Percentiles rank a stretch among this genome's conserved stretches.
Conservation (phyloP, 2,888 invertebrate genomes). For the Tribolium freemani region DNA sequence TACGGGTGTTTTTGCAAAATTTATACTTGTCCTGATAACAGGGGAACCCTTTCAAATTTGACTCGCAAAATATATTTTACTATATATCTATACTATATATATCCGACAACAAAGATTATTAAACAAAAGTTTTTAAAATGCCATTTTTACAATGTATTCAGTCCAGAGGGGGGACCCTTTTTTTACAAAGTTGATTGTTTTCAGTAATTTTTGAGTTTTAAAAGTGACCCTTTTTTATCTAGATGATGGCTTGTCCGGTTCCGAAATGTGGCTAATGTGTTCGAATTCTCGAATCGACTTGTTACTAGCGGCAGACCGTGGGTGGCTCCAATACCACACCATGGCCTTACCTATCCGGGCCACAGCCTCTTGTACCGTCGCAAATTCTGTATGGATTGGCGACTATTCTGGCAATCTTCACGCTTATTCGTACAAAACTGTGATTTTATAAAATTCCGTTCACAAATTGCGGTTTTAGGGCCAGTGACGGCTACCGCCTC, state of each 20-base stretch:
- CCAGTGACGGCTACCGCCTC: slow-evolving; percentile 71
- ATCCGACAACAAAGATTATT: no score
- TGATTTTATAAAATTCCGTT: background rate
- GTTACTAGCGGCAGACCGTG: slow-evolving; percentile 70
- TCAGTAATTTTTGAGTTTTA: no score
- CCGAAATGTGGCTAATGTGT: slow-evolving; percentile 84
- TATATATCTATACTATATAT: no score
- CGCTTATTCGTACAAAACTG: slow-evolving; percentile 77
- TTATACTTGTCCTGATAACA: no score
- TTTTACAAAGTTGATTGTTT: no score
- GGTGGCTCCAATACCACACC: slow-evolving; percentile 75
- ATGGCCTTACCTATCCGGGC: slow-evolving; percentile 73
- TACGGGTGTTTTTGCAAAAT: no score
- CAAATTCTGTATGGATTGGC: slow-evolving; percentile 88
- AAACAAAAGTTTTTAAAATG: no score
- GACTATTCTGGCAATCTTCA: slow-evolving; percentile 89
- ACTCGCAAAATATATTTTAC: no score
- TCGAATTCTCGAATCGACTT: slow-evolving; percentile 78
- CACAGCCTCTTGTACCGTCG: slow-evolving; percentile 82
- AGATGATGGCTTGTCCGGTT: slow-evolving; percentile 73
- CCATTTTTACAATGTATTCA: no score
- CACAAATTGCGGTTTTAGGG: slow-evolving; percentile 60
- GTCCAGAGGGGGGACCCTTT: no score
- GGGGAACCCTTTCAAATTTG: no score
- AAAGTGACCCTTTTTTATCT: slow-evolving; percentile 41